Percentiles rank a stretch among this genome's conserved stretches.
phyloP scores from a whole-genome alignment of 1,140 invertebrate genomes.

The Asobara japonica region DNA sequence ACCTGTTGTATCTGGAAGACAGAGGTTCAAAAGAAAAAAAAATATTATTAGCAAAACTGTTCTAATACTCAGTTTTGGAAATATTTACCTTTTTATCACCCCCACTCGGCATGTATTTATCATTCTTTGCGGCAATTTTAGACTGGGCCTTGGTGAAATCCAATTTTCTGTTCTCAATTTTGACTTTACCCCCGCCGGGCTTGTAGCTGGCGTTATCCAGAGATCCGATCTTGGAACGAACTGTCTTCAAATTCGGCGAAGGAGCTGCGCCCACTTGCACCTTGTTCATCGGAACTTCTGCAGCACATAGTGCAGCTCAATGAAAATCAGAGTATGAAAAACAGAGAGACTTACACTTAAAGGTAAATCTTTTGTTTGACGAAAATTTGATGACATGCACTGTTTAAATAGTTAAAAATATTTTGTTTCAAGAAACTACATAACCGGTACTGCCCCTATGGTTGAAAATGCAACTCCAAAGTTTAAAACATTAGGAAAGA shows the following conservation, averaged over 20 bases:
- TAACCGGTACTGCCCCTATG: too few species aligned
- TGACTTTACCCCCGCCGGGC: slow-evolving; percentile 90
- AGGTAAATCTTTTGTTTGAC: too few species aligned
- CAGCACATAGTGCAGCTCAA: slow-evolving; percentile 2
- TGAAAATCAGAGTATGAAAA: not conserved
- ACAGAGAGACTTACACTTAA: too few species aligned
- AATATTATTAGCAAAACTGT: not conserved
- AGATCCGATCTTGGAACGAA: slow-evolving; percentile 94
- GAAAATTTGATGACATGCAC: too few species aligned
- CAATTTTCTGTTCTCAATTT: slow-evolving; percentile 88
- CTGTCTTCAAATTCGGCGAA: slow-evolving; percentile 90
- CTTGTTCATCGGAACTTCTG: slow-evolving; percentile 92
- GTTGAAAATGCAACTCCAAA: too few species aligned
- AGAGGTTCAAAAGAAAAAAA: slow-evolving; percentile 1
- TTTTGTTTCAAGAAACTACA: too few species aligned
- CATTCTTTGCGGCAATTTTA: slow-evolving; percentile 90
- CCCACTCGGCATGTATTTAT: slow-evolving; percentile 87
- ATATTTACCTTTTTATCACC: slow-evolving; percentile 87
- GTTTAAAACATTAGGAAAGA: too few species aligned
- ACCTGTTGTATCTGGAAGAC: slow-evolving; percentile 87
- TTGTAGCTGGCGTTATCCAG: slow-evolving; percentile 92
- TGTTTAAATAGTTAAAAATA: too few species aligned
- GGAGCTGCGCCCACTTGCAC: slow-evolving; percentile 89
- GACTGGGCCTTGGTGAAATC: slow-evolving; percentile 84
- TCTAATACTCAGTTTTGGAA: too few species aligned